Base-by-base conservation (phyloP, 2,888 invertebrate species). In the Polydrusus pterygomalis region DNA sequence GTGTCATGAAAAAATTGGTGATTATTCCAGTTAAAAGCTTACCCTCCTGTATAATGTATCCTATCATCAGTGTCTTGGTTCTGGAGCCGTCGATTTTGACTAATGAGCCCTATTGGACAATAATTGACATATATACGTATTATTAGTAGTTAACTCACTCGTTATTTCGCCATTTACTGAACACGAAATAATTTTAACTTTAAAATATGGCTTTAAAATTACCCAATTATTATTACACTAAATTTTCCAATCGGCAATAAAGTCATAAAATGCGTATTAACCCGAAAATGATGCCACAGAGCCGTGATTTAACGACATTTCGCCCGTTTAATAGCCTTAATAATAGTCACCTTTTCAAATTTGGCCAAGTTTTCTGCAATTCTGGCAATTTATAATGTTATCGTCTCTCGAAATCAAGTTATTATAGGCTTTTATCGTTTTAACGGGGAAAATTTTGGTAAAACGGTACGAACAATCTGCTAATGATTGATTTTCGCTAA, bases 281-380 rank as follows among this genome's bases (percentile, higher is more conserved):
- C 54, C 40, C 54, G 43, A 58, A 58, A 68, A 68, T 54, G 56
- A 64, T 51, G 64, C 25, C 51, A 43, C 71, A 34, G 54, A 34
- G 15, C 71, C 40, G 54, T 71, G 71, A 71, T 71, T 71, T 71
- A 71, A 71, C 64, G 71, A 71, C 38, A 64, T 71, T 71, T 71
- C 51, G 56, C 54, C 43, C 15, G 64, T 51, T 73, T 73, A 73
- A 73, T 73, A 47, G 73, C 73, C 20, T 43, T 38, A 67, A 73
- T 73, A 73, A 73, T 73, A 58, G 73, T 67, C 47, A 67, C 65
- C 47, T 73, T 73, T 73, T 67, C 65, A 67, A 67, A 49, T 73
- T 73, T 73, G 63, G 71, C 54, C 70, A 62, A 60, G 70, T 70
- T 60, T 60, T 25, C 47, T 60, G 70, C 62, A 60, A 70, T 70